Percentiles rank a stretch among this genome's conserved stretches.
Conservation (phyloP, 2,888 invertebrate species). For the Chrysolina americana region DNA sequence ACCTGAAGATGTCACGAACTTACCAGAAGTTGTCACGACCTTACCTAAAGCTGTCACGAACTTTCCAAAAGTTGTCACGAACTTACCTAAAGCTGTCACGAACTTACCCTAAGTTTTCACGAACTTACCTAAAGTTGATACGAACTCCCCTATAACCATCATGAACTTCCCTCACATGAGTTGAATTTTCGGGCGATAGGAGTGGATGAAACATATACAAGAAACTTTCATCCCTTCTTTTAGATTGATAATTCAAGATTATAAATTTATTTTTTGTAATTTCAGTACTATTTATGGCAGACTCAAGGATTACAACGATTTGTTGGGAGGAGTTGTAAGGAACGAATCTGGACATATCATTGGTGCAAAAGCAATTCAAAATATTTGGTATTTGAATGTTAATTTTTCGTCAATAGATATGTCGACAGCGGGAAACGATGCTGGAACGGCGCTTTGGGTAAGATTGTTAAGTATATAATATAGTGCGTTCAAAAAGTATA, state of each 20-base stretch:
- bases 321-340: conserved; percentile 75
- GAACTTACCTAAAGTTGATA: too few species aligned
- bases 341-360: conserved; percentile 77
- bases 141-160: background rate
- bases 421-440: conserved; percentile 78
- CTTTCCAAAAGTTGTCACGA: background rate
- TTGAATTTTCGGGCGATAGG: too few species aligned
- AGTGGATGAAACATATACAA: too few species aligned
- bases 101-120: too few species aligned
- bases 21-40: background rate
- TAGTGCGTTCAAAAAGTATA: background rate
- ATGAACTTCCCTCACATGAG: background rate
- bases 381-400: conserved; percentile 77
- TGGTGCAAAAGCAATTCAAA: conserved; percentile 75
- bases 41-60: background rate
- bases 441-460: conserved; percentile 83
- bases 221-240: background rate
- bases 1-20: background rate
- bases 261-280: conserved; percentile 34
- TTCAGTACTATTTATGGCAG: conserved; percentile 78
- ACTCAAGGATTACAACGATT: conserved; percentile 74
- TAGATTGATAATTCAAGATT: conserved; percentile 29
- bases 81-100: background rate
- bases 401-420: conserved; percentile 79
- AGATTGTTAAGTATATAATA: conserved; percentile 9